Percentiles rank a stretch among this genome's conserved stretches.
Evolutionary conservation across 2,797 vertebrate genomes (phyloP).

Genomic region (Simalia tracyae): DNA sequence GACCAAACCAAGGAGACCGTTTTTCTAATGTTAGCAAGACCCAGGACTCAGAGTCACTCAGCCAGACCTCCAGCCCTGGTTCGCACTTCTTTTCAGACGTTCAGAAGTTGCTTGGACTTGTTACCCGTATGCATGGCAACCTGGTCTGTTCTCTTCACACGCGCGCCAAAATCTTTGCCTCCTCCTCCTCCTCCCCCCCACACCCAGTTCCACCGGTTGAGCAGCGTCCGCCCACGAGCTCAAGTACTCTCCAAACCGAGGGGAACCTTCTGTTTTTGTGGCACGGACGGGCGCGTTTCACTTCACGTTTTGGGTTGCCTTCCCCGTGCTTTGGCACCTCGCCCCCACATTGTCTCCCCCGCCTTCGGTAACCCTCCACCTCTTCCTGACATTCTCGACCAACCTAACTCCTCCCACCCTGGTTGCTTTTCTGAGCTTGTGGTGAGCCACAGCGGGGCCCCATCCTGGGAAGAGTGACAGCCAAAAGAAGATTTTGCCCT

Average conservation of each 20-base stretch:
- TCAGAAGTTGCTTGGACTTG: neutral
- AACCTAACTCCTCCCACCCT: neutral
- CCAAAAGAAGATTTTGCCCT: neutral
- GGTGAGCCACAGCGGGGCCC: neutral
- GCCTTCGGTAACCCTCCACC: neutral
- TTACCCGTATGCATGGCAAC: neutral
- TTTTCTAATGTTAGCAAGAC: neutral
- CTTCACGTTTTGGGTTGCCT: neutral
- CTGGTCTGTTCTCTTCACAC: neutral
- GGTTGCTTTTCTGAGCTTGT: neutral
- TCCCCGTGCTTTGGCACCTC: neutral
- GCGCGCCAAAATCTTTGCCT: accelerated
- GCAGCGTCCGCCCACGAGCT: neutral
- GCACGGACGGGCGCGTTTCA: neutral
- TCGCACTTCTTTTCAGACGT: neutral
- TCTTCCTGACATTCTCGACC: neutral
- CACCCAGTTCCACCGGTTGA: neutral
- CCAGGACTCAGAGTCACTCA: neutral
- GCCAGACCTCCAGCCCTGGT: no score
- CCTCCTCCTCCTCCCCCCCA: neutral
- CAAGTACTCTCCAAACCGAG: neutral
- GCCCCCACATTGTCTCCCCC: neutral
- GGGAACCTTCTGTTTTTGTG: neutral
- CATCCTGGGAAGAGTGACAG: neutral
- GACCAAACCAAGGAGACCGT: neutral